Base-by-base conservation (phyloP, 2,888 invertebrate species). In the Callimorpha dominula region DNA sequence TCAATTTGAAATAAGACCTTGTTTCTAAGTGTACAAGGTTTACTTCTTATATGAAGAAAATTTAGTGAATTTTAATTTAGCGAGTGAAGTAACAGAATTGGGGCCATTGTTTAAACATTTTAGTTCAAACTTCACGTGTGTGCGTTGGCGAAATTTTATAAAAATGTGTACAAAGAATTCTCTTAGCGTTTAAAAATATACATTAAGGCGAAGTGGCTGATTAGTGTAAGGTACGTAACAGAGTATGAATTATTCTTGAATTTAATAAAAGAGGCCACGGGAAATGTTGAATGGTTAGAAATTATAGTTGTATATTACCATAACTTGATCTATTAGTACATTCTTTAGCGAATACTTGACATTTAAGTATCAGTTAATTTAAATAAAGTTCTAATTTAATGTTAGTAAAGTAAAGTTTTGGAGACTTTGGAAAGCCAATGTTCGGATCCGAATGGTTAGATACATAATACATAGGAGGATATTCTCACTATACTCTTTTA, bases 241-340 rank as follows among this genome's bases (percentile, higher is more conserved):
- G 4, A 65, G 43, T 31, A 3, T 31, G 31, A 31, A 31, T 31
- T 15, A 12, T 52, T 49, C 17, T 66, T 40, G 15, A 66, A 66
- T 40, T n/a, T 70, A 69, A 67, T 72, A 60, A 78, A 74, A 70
- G 71, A 57, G 68, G 54, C 42, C 62, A 73, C 71, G 71, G 71
- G 75, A 80, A 80, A 77, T 69, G 74, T 77, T 71, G 64, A 65
- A 17, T 72, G 52, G 49, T 63, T 60, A 67, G 57, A 73, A 81
- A 77, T 70, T 71, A 72, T 75, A 81, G 20, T 70, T 12, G 31
- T 43, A 31, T 31, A 79, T 83, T 83, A 76, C 31, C 81, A 82
- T 83, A 81, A 83, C 83, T 42, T 2, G 78, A 68, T 72, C 71
- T 72, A 76, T 81, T 73, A 79, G 54, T 71, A 73, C 57, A 79